Evolutionary conservation across 2,797 vertebrate genomes (phyloP).

Genomic region (Anomalospiza imberbis): DNA sequence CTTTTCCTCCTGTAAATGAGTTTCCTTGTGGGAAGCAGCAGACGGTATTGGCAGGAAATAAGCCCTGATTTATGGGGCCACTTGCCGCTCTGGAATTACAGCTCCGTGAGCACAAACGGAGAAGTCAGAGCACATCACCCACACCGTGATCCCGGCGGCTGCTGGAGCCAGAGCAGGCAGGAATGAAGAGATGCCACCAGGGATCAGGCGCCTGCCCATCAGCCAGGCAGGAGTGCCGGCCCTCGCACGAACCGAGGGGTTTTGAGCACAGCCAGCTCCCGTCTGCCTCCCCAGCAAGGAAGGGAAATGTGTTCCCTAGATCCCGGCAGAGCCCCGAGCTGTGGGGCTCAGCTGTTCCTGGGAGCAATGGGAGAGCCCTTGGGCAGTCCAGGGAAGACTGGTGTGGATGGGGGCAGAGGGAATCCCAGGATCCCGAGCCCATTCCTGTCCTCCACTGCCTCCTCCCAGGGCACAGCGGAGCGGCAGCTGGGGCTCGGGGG

Average conservation of each 20-base stretch:
- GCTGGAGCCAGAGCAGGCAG: background rate
- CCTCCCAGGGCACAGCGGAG: background rate
- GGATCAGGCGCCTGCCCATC: slow-evolving; percentile 3
- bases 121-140: background rate
- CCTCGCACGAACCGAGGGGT: background rate
- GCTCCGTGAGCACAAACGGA: background rate
- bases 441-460: background rate
- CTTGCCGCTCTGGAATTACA: background rate
- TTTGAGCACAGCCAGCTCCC: background rate
- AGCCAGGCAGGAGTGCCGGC: background rate
- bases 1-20: slow-evolving; percentile 37
- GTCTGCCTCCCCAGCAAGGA: background rate
- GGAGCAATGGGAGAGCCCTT: background rate
- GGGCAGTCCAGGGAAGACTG: rapidly evolving
- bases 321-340: rapidly evolving
- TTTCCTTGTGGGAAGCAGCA: slow-evolving; percentile 9
- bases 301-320: background rate
- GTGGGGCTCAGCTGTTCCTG: background rate
- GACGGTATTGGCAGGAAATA: slow-evolving; percentile 10
- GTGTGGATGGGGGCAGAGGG: background rate
- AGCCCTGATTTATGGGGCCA: slow-evolving; percentile 12
- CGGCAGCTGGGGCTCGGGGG: rapidly evolving
- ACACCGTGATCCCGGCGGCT: background rate
- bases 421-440: background rate
- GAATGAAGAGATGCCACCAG: background rate